Conservation (phyloP, 2,888 invertebrate species). For the Ariolimax columbianus region DNA sequence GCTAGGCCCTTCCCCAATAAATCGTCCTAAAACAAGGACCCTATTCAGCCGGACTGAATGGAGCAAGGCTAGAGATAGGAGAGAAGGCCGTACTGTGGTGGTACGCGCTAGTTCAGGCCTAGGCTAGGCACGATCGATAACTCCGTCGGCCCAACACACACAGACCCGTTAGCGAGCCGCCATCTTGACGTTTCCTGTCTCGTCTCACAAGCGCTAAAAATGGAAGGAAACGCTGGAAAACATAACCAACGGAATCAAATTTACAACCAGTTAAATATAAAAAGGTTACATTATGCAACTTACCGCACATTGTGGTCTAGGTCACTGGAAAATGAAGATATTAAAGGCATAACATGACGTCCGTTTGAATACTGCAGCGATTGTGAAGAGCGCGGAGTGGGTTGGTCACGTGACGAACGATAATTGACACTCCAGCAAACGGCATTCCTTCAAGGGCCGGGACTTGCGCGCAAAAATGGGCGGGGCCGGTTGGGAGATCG, state of each 20-base stretch:
- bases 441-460: conserved; percentile 52
- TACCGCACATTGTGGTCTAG: conserved; percentile 46
- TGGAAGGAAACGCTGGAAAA: no score
- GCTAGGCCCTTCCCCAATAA: no score
- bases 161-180: conserved; percentile 51
- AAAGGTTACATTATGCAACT: conserved; percentile 34
- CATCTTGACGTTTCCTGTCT: conserved; percentile 47
- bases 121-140: conserved; percentile 51
- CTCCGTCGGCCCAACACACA: conserved; percentile 47
- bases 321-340: neutral
- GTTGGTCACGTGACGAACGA: conserved; percentile 47
- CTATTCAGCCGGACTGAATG: no score
- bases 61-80: no score
- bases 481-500: conserved; percentile 20
- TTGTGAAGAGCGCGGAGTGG: conserved; percentile 29
- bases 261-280: neutral
- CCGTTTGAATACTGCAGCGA: conserved; percentile 18
- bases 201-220: neutral
- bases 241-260: neutral
- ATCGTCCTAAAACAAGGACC: no score
- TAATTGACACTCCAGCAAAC: conserved; percentile 51
- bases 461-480: conserved; percentile 43
- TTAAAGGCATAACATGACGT: conserved; percentile 42
- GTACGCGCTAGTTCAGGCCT: conserved; percentile 37
- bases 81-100: conserved; percentile 38